A percentile compares a stretch with the other conserved stretches of the same genome.
phyloP scores from a whole-genome alignment of 2,888 invertebrate genomes.

The Andricus curvator region DNA sequence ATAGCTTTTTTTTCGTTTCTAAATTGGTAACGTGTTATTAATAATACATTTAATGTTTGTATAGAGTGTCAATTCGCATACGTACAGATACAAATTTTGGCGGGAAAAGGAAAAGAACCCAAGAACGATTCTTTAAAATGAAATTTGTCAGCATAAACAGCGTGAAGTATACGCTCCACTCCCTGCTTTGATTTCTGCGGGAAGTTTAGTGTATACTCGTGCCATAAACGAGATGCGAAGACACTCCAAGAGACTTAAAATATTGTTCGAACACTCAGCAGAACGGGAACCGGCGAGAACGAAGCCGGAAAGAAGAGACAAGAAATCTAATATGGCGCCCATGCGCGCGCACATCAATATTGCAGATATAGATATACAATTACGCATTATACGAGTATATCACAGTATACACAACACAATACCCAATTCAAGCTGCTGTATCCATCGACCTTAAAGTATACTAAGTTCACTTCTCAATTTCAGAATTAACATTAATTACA shows the following conservation, averaged over 20 bases:
- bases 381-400: not conserved
- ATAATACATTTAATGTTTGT: not conserved
- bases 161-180: not conserved
- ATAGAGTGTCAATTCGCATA: not conserved
- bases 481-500: not conserved
- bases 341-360: slow-evolving; percentile 19
- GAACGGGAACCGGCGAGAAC: slow-evolving; percentile 15
- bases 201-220: slow-evolving; percentile 18
- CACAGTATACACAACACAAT: not conserved
- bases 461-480: not conserved
- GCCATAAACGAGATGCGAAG: slow-evolving; percentile 11
- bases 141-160: slow-evolving; percentile 12
- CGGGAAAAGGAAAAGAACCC: not conserved
- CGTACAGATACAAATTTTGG: not conserved
- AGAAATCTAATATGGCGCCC: slow-evolving; percentile 37
- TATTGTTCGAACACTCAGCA: slow-evolving; percentile 25
- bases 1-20: too few species aligned
- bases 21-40: too few species aligned
- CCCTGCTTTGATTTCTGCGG: not conserved
- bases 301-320: slow-evolving; percentile 22
- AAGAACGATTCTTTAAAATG: not conserved
- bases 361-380: not conserved
- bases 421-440: slow-evolving; percentile 7
- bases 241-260: slow-evolving; percentile 18
- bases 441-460: slow-evolving; percentile 3